phyloP scores from a whole-genome alignment of 2,797 vertebrate genomes.

The Bufotes viridis region DNA sequence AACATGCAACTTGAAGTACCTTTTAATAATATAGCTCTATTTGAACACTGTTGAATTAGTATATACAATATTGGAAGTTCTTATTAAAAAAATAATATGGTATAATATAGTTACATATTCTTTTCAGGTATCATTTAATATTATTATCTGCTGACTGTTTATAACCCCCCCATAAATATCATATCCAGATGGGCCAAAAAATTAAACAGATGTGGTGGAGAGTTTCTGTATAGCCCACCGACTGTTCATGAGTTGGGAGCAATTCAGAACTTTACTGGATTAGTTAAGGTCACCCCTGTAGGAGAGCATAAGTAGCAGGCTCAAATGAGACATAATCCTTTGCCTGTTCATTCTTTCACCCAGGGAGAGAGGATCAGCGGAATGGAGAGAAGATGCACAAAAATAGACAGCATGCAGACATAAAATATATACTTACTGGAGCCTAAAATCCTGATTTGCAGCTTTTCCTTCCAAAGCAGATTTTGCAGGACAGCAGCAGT shows the following conservation, averaged over 20 bases:
- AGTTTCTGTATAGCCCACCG: slow-evolving; percentile 34
- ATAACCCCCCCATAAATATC: slow-evolving; percentile 30
- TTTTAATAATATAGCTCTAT: no score
- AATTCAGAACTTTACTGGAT: slow-evolving; percentile 46
- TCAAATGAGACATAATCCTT: slow-evolving; percentile 55
- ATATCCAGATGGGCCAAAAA: slow-evolving; percentile 50
- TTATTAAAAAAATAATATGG: no score
- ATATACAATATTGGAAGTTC: no score
- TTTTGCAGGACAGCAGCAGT: slow-evolving; percentile 38
- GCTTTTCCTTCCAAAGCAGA: slow-evolving; percentile 45
- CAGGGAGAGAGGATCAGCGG: not conserved
- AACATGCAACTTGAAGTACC: no score
- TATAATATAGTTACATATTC: not conserved
- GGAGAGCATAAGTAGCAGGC: slow-evolving; percentile 44
- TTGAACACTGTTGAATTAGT: no score
- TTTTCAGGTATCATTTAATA: not conserved
- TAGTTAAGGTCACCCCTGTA: slow-evolving; percentile 57
- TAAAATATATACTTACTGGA: slow-evolving; percentile 52
- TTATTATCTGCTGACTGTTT: not conserved
- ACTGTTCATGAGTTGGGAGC: slow-evolving; percentile 54
- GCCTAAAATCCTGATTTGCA: slow-evolving; percentile 51
- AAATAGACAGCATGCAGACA: slow-evolving; percentile 21
- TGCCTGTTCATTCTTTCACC: not conserved
- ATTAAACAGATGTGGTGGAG: slow-evolving; percentile 44
- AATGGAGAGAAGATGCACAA: slow-evolving; percentile 23